These are phyloP conservation scores for Periparus ater DNA, from an alignment of 2,797 vertebrate genomes.

Conservation along the genomic window DNA sequence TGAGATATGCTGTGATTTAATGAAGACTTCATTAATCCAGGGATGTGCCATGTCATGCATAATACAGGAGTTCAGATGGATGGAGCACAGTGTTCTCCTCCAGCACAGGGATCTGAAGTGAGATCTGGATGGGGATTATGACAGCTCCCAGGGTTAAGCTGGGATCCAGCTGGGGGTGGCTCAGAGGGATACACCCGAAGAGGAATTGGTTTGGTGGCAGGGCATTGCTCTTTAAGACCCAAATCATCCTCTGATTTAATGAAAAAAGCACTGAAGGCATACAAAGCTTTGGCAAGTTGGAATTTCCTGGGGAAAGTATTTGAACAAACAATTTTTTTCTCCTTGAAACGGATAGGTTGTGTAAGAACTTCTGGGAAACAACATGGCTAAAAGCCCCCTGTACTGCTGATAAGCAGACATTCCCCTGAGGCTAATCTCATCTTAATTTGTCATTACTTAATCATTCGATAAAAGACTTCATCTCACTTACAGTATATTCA, in stretches of 20 bases:
- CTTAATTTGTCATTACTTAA: background rate
- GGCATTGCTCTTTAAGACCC: background rate
- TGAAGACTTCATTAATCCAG: background rate
- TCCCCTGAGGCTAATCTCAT: background rate
- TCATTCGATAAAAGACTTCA: background rate
- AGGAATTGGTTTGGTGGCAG: background rate
- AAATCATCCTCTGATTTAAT: background rate
- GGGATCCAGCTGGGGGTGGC: background rate
- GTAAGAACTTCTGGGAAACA: background rate
- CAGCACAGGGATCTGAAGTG: fast-evolving
- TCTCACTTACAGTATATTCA: background rate
- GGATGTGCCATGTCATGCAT: background rate
- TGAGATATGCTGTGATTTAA: background rate
- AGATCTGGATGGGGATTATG: background rate
- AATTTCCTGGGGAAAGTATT: background rate
- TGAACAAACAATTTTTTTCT: fast-evolving
- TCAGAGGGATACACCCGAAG: fast-evolving
- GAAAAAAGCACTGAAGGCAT: background rate
- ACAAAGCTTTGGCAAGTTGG: background rate
- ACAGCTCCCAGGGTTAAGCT: background rate
- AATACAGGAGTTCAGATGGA: background rate
- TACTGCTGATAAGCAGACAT: background rate
- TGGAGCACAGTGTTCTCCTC: background rate
- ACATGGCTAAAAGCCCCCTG: fast-evolving
- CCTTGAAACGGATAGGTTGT: background rate